These are phyloP conservation scores for Nyctibius grandis DNA, from an alignment of 2,797 vertebrate genomes.

Conservation along the genomic window DNA sequence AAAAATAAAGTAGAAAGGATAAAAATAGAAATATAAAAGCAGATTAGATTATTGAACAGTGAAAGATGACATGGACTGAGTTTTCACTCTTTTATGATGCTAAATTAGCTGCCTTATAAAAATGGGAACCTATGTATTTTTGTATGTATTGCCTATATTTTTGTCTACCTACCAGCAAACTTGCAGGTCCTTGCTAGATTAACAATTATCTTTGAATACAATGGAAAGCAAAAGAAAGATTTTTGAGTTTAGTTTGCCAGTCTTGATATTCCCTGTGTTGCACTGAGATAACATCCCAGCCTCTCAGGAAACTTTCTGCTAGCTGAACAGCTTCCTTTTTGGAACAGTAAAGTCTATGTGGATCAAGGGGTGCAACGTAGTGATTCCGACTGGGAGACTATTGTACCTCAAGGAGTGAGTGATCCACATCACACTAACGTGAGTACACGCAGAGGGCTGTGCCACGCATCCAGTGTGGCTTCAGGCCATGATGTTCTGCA, in stretches of 20 bases:
- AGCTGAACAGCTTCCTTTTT: not conserved
- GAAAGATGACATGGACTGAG: not conserved
- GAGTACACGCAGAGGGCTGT: accelerated
- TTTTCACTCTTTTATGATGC: not conserved
- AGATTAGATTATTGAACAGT: not conserved
- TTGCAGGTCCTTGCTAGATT: not conserved
- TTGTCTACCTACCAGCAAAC: not conserved
- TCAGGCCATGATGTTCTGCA: not conserved
- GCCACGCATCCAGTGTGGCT: too few relatives aligned
- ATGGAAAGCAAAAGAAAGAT: not conserved
- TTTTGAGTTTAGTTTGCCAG: not conserved
- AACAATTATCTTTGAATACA: not conserved
- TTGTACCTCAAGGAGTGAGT: accelerated
- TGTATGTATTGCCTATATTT: not conserved
- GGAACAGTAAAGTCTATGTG: not conserved
- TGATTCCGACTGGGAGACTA: not conserved
- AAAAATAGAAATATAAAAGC: not conserved
- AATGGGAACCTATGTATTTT: not conserved
- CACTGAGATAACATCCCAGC: not conserved
- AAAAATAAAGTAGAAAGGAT: not conserved
- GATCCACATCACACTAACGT: not conserved
- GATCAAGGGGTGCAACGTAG: not conserved
- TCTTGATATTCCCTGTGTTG: not conserved
- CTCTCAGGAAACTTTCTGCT: not conserved
- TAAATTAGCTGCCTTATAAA: not conserved